phyloP scores from a whole-genome alignment of 2,113 vertebrate genomes.

The Charina bottae region DNA sequence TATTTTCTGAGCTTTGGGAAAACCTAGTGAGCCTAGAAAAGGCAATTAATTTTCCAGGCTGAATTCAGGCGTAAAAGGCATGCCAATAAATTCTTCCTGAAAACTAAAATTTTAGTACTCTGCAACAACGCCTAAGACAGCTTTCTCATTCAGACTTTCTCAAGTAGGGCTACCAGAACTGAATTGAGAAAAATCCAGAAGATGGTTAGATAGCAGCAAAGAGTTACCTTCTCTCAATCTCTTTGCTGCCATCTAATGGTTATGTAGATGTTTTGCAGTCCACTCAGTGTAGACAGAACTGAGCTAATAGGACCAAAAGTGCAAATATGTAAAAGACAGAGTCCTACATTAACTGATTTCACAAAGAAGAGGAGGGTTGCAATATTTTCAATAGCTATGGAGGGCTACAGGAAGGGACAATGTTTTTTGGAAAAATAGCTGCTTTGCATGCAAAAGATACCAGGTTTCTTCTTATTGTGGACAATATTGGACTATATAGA shows the following conservation, averaged over 20 bases:
- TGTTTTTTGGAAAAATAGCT: not conserved
- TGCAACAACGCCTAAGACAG: not conserved
- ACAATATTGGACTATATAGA: not conserved
- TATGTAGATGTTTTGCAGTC: not conserved
- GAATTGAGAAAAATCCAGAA: not conserved
- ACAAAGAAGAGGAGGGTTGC: not conserved
- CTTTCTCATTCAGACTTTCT: not conserved
- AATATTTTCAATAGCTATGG: not conserved
- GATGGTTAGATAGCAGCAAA: not conserved
- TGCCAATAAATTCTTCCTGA: not conserved
- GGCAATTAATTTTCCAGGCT: not conserved
- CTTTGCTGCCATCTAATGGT: not conserved
- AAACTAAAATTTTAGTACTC: not conserved
- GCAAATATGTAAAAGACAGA: no score
- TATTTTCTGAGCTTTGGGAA: not conserved
- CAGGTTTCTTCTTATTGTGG: not conserved
- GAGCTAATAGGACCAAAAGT: not conserved
- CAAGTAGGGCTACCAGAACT: not conserved
- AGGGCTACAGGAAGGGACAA: not conserved
- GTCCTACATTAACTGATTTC: not conserved
- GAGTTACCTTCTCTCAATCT: not conserved
- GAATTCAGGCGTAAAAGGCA: not conserved
- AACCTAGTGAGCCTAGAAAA: not conserved
- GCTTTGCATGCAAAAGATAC: not conserved
- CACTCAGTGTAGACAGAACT: not conserved